Base-by-base conservation (phyloP, 2,888 invertebrate genomes). In the Drosophila testacea region DNA sequence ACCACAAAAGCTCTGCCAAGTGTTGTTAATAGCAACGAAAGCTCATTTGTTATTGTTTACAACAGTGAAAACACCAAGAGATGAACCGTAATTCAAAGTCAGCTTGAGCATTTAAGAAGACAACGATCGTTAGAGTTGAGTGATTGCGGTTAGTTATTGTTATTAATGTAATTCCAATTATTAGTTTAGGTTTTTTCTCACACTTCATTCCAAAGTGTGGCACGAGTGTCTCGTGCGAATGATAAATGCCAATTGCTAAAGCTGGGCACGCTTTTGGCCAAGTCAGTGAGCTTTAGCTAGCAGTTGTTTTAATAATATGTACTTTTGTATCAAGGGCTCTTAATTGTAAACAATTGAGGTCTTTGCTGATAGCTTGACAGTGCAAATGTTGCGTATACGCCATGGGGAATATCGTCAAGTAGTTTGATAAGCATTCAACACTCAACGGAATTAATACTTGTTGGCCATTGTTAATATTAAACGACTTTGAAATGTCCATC, bases 401-500 rank as follows among this genome's bases (percentile, higher is more conserved):
- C 55, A 10, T 27, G 52, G 41, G 10, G 44, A 16, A 55, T 47
- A 52, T 52, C 27, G 48, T 73, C 51, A 66, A 77, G 76, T 73
- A 60, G 10, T 6, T 13, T 13, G 77, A 77, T 77, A 77, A 77
- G 77, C 41, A 32, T 3, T 13, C 39, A 6, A 36, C 65, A 72
- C 64, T 59, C 22, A 38, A 38, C 11, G 46, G 47, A 39, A 59
- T 59, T 62, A 7, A 27, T 42, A 22, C 22, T 16, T 60, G 46
- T 36, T 13, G 39, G 38, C 39, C 46, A 22, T 22, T 22, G 13
- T 5, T 64, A 73, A 73, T 22, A 46, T 13, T 48, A 47, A n/a
- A 63, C 51, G 77, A 78, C 77, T 77, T 77, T 77, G 74, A 77
- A 69, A 69, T 69, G 65, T 55, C 74, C 63, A 68, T 71, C 65